Conservation (phyloP, 23 tunicate species). For the Oikopleura albicans region DNA sequence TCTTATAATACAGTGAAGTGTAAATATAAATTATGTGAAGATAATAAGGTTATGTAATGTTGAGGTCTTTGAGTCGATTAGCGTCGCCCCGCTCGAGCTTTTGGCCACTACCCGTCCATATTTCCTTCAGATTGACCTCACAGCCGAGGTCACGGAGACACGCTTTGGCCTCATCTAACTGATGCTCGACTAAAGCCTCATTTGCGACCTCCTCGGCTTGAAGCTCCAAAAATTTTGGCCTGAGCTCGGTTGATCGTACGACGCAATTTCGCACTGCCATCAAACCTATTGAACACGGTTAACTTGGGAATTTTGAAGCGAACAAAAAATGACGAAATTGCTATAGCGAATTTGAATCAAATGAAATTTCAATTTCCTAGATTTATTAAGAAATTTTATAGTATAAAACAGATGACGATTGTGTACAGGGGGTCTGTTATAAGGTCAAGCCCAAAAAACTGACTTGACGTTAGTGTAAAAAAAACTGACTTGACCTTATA, state of each 20-base stretch:
- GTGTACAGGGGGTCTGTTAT: too few relatives aligned
- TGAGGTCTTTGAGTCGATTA: neutral
- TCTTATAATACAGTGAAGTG: neutral
- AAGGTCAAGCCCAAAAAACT: too few relatives aligned
- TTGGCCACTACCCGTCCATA: neutral
- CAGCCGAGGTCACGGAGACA: neutral
- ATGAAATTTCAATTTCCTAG: too few relatives aligned
- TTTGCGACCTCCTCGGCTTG: neutral
- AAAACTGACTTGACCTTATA: too few relatives aligned
- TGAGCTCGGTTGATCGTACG: neutral
- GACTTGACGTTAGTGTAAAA: too few relatives aligned
- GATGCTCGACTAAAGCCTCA: neutral
- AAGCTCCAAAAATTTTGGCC: neutral
- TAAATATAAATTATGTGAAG: neutral
- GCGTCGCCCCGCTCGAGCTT: neutral
- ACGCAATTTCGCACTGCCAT: neutral
- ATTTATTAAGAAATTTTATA: too few relatives aligned
- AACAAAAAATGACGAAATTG: too few relatives aligned
- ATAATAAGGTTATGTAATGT: neutral
- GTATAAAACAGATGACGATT: too few relatives aligned
- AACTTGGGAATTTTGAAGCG: too few relatives aligned
- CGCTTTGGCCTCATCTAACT: neutral
- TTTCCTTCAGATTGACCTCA: neutral
- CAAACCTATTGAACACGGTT: too few relatives aligned
- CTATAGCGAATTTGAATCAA: too few relatives aligned